Conservation (phyloP, 2,797 vertebrate species). For the Falco peregrinus region DNA sequence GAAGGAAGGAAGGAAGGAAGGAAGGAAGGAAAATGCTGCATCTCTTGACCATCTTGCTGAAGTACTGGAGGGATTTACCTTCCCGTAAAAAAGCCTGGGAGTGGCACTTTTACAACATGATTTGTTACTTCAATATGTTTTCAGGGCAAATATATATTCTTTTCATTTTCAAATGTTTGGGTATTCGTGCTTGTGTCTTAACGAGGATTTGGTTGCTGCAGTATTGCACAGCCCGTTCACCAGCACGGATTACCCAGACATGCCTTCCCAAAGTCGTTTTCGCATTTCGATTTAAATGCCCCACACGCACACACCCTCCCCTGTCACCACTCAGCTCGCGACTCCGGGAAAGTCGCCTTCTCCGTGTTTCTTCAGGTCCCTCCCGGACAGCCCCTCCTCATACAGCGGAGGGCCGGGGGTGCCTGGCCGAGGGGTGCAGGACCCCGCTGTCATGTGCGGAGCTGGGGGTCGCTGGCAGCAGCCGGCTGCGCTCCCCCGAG, state of each 20-base stretch:
- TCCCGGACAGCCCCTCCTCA: background rate
- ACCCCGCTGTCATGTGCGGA: background rate
- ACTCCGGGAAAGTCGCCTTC: background rate
- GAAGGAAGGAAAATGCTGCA: background rate
- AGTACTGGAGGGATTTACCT: background rate
- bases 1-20: background rate
- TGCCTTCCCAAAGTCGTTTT: background rate
- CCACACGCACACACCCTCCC: background rate
- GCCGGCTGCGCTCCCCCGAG: background rate
- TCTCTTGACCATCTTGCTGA: background rate
- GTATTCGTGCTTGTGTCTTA: background rate
- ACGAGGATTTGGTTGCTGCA: background rate
- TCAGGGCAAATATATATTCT: background rate
- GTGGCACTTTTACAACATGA: background rate
- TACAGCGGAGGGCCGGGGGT: too few relatives aligned
- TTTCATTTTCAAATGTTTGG: background rate
- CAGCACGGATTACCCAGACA: background rate
- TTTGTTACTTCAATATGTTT: background rate
- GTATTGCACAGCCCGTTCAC: background rate
- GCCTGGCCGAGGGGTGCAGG: background rate
- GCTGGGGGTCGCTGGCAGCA: background rate
- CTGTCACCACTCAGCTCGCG: background rate
- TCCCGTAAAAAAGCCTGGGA: background rate
- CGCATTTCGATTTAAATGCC: background rate
- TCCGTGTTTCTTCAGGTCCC: slow-evolving; percentile 16